Percentiles rank a stretch among this genome's conserved stretches.
These are phyloP conservation scores for Rhyzopertha dominica DNA, from an alignment of 1,140 invertebrate species.

Conservation along the genomic window DNA sequence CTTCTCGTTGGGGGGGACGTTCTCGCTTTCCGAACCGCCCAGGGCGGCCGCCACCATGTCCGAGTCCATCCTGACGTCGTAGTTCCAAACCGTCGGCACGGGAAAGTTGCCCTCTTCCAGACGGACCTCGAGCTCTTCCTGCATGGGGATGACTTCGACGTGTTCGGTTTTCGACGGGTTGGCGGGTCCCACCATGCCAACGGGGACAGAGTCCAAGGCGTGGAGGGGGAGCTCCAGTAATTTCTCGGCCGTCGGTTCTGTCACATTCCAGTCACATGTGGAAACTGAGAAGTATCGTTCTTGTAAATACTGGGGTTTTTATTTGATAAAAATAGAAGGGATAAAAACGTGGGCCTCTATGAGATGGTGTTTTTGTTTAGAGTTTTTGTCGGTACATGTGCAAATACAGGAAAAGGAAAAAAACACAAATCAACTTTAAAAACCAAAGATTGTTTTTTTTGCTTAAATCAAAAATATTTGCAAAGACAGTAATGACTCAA, in stretches of 20 bases:
- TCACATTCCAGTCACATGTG: slow-evolving; percentile 48
- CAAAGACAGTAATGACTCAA: too few species aligned
- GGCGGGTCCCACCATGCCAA: slow-evolving; percentile 35
- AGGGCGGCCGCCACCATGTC: slow-evolving; percentile 41
- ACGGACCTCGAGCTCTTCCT: slow-evolving; percentile 50
- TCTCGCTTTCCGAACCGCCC: slow-evolving; percentile 21
- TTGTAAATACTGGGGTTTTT: too few species aligned
- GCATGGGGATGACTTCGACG: slow-evolving; percentile 50
- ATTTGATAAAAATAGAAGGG: too few species aligned
- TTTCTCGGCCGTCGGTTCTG: slow-evolving; percentile 48
- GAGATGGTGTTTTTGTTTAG: too few species aligned
- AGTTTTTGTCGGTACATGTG: too few species aligned
- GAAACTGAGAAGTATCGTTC: too few species aligned
- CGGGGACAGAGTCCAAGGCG: slow-evolving; percentile 37
- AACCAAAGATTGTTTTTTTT: too few species aligned
- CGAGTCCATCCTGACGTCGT: slow-evolving; percentile 43
- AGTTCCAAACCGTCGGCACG: slow-evolving; percentile 42
- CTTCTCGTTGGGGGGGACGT: slow-evolving; percentile 13
- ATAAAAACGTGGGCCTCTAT: too few species aligned
- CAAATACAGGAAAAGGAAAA: too few species aligned
- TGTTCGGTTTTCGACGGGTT: slow-evolving; percentile 39
- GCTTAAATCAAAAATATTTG: too few species aligned
- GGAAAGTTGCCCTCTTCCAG: slow-evolving; percentile 47
- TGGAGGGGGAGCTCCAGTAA: slow-evolving; percentile 43
- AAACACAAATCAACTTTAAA: too few species aligned